phyloP scores from a whole-genome alignment of 1,140 invertebrate genomes.

The Euwallacea fornicatus region DNA sequence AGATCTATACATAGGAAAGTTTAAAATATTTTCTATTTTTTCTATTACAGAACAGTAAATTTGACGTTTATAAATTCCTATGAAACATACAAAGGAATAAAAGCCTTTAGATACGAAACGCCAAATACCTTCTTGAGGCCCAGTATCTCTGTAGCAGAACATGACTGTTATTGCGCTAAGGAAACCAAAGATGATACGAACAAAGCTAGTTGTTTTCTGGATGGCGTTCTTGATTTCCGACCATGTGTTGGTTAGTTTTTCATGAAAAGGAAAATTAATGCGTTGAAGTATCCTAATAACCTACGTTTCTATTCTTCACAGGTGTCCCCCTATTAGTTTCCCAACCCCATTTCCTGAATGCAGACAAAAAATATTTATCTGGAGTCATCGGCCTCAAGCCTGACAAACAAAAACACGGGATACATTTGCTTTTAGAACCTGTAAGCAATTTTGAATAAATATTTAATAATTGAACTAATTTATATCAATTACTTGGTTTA shows the following conservation, averaged over 20 bases:
- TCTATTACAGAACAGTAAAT: conserved; percentile 37
- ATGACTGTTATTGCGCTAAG: conserved; percentile 46
- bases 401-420: conserved; percentile 39
- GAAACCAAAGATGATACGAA: conserved; percentile 36
- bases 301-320: conserved; percentile 32
- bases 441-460: conserved; percentile 35
- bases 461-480: conserved; percentile 3
- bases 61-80: conserved; percentile 28
- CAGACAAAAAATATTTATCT: conserved; percentile 39
- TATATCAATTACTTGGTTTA: conserved; percentile 26
- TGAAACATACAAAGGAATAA: conserved; percentile 40
- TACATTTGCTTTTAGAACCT: conserved; percentile 43
- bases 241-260: conserved; percentile 43
- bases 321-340: conserved; percentile 44
- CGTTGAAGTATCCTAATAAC: conserved; percentile 14
- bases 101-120: conserved; percentile 38
- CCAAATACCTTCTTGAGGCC: conserved; percentile 28
- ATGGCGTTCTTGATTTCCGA: conserved; percentile 44
- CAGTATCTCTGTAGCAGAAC: conserved; percentile 19
- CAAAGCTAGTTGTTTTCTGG: conserved; percentile 40
- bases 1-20: too few relatives aligned
- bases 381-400: conserved; percentile 35
- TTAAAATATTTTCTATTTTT: background rate
- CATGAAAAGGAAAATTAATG: background rate
- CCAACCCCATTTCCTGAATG: conserved; percentile 46